Evolutionary conservation across 2,113 vertebrate species (phyloP).

Genomic region (Acrocephalus arundinaceus): DNA sequence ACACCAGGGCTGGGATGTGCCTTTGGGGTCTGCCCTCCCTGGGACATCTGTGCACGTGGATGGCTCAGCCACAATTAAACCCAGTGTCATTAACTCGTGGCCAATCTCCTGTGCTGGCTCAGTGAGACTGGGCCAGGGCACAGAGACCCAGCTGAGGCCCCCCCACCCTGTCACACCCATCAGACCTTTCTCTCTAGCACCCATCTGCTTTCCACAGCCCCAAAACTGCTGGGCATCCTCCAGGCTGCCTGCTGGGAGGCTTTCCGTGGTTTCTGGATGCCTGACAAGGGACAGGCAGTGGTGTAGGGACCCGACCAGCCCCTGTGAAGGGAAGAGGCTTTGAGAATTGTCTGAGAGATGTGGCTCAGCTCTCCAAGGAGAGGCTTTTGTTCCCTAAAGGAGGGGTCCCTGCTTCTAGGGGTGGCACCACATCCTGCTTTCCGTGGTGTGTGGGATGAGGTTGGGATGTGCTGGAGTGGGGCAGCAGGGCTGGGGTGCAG

Average conservation of each 20-base stretch:
- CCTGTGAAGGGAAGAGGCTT: neutral
- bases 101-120: neutral
- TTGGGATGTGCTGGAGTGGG: neutral
- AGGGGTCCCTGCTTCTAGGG: accelerated
- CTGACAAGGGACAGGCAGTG: neutral
- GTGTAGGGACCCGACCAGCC: accelerated
- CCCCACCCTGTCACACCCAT: neutral
- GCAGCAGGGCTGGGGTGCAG: neutral
- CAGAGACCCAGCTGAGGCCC: too few species aligned
- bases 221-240: neutral
- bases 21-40: neutral
- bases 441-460: neutral
- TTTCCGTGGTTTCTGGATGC: neutral
- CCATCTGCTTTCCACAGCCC: neutral
- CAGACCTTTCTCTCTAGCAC: neutral
- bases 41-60: neutral
- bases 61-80: neutral
- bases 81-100: accelerated
- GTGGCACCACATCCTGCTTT: neutral
- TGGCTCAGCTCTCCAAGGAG: neutral
- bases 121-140: neutral
- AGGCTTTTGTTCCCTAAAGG: neutral
- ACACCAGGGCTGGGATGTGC: accelerated
- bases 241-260: neutral
- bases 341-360: neutral